Evolutionary conservation across 64 coral and sea anemone genomes (phyloP).

Genomic region (Orbicella faveolata): DNA sequence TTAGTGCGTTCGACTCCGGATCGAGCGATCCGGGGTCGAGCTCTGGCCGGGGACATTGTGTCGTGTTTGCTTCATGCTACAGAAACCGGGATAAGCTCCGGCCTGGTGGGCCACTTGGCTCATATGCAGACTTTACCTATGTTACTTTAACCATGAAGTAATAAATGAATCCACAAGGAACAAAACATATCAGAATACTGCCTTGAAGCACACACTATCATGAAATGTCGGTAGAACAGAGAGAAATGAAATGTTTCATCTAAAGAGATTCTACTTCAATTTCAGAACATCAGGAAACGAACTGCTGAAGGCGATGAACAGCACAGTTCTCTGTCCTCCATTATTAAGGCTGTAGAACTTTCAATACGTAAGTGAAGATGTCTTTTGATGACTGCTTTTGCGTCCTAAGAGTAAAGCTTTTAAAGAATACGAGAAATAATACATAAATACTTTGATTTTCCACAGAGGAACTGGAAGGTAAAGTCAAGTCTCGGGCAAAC

Average conservation of each 20-base stretch:
- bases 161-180: too few species aligned
- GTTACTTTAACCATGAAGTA: too few species aligned
- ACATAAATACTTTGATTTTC: background rate
- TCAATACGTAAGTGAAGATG: slow-evolving; percentile 87
- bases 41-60: too few species aligned
- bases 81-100: too few species aligned
- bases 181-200: too few species aligned
- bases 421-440: background rate
- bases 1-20: too few species aligned
- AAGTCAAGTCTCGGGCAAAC: slow-evolving; percentile 91
- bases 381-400: background rate
- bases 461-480: slow-evolving; percentile 94
- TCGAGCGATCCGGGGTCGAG: too few species aligned
- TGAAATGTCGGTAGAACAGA: too few species aligned
- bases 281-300: slow-evolving; percentile 94
- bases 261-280: background rate
- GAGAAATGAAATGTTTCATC: background rate
- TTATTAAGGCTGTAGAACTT: slow-evolving; percentile 95
- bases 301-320: slow-evolving; percentile 84
- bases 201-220: too few species aligned
- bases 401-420: background rate
- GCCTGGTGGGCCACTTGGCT: too few species aligned
- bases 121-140: too few species aligned
- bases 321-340: slow-evolving; percentile 81
- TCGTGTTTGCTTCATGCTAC: too few species aligned